Evolutionary conservation across 2,888 invertebrate genomes (phyloP).

Genomic region (Coecobrya sp.): DNA sequence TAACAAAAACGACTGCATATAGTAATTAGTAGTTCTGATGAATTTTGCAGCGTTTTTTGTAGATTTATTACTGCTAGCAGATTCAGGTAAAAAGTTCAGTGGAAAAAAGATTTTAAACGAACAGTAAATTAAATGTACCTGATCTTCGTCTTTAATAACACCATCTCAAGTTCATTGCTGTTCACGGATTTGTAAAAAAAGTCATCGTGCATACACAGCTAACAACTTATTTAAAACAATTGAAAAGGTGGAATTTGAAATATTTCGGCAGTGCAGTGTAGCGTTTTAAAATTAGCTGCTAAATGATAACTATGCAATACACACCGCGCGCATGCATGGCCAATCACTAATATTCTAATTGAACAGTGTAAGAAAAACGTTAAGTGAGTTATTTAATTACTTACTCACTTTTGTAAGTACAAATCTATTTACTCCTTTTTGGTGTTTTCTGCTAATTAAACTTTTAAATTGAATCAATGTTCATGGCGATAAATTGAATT

Average conservation of each 20-base stretch:
- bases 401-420: neutral
- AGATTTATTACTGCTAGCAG: neutral
- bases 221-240: neutral
- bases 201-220: neutral
- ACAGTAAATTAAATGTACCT: neutral
- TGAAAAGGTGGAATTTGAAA: neutral
- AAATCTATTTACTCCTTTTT: slow-evolving; percentile 21
- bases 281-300: slow-evolving; percentile 16
- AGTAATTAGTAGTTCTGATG: too few species aligned
- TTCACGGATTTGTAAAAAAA: neutral
- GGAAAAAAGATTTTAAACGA: neutral
- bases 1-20: neutral
- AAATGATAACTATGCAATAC: slow-evolving; percentile 19
- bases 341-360: slow-evolving; percentile 24
- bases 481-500: slow-evolving; percentile 7
- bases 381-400: slow-evolving; percentile 42
- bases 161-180: slow-evolving; percentile 30
- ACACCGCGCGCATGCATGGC: slow-evolving; percentile 25
- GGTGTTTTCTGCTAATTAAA: slow-evolving; percentile 54
- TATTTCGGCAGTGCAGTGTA: neutral
- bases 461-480: neutral
- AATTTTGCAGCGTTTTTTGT: too few species aligned
- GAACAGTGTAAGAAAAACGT: neutral
- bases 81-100: slow-evolving; percentile 26
- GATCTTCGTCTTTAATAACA: slow-evolving; percentile 3